phyloP scores from a whole-genome alignment of 2,888 invertebrate species.

The Protophormia terraenovae region DNA sequence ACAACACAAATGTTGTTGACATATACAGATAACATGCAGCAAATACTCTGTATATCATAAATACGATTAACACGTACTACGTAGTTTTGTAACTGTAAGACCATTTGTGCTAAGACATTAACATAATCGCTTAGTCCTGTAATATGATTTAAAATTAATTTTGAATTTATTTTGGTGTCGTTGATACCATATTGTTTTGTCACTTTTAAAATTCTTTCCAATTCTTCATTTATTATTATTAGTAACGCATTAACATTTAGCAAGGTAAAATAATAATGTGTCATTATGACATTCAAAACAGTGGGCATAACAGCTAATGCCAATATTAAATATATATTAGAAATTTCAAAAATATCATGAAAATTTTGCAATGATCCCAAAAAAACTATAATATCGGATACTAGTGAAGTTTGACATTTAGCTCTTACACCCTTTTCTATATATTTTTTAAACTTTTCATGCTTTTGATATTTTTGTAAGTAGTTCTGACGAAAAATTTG shows the following conservation, averaged over 20 bases:
- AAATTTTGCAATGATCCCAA: not conserved
- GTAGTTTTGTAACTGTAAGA: not conserved
- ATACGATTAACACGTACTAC: not conserved
- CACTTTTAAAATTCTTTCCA: not conserved
- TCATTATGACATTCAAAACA: not conserved
- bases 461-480: not conserved
- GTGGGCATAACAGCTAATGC: not conserved
- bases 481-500: not conserved
- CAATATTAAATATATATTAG: not conserved
- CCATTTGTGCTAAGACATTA: not conserved
- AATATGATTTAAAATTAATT: not conserved
- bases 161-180: not conserved
- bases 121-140: not conserved
- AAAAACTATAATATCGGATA: not conserved
- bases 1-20: constrained; percentile 21
- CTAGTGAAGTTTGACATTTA: not conserved
- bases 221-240: not conserved
- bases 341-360: not conserved
- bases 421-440: not conserved
- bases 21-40: constrained; percentile 9
- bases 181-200: not conserved
- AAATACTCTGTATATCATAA: constrained; percentile 29
- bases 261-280: constrained; percentile 17
- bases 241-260: not conserved
- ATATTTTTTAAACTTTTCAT: not conserved